Conservation (phyloP, 2,888 invertebrate species). For the Calliscelio sp. region DNA sequence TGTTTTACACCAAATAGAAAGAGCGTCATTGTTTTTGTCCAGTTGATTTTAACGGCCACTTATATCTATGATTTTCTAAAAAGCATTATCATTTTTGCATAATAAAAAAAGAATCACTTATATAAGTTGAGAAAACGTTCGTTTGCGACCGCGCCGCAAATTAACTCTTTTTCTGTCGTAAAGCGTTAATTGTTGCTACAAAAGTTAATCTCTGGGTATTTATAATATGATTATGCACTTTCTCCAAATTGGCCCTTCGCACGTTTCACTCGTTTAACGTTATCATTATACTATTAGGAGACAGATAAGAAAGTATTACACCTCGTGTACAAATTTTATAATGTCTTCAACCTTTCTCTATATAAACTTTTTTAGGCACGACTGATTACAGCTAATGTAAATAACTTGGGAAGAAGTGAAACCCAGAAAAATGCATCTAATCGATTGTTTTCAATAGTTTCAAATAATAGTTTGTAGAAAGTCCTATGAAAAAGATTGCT, state of each 20-base stretch:
- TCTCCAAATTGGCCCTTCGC: conserved; percentile 30
- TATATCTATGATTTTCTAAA: conserved; percentile 4
- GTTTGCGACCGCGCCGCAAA: not conserved
- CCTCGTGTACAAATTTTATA: conserved; percentile 1
- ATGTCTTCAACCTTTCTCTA: conserved; percentile 37
- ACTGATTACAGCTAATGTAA: conserved; percentile 38
- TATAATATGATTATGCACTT: conserved; percentile 31
- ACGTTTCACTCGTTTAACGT: conserved; percentile 38
- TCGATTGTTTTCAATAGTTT: not conserved
- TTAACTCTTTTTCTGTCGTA: conserved; percentile 9
- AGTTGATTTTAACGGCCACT: not conserved
- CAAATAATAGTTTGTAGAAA: conserved; percentile 33
- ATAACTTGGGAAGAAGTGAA: conserved; percentile 23
- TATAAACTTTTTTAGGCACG: conserved; percentile 32
- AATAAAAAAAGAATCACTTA: conserved; percentile 2
- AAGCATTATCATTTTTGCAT: not conserved
- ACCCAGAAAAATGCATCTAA: conserved; percentile 19
- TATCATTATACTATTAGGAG: conserved; percentile 39
- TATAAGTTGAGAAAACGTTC: conserved; percentile 7
- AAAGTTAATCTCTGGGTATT: conserved; percentile 13
- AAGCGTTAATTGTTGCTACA: not conserved
- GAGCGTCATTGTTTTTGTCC: not conserved
- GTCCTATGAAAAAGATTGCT: conserved; percentile 37
- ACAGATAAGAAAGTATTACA: conserved; percentile 41
- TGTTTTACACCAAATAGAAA: not conserved